Evolutionary conservation across 2,113 vertebrate genomes (phyloP).

Genomic region (Tor tambroides): DNA sequence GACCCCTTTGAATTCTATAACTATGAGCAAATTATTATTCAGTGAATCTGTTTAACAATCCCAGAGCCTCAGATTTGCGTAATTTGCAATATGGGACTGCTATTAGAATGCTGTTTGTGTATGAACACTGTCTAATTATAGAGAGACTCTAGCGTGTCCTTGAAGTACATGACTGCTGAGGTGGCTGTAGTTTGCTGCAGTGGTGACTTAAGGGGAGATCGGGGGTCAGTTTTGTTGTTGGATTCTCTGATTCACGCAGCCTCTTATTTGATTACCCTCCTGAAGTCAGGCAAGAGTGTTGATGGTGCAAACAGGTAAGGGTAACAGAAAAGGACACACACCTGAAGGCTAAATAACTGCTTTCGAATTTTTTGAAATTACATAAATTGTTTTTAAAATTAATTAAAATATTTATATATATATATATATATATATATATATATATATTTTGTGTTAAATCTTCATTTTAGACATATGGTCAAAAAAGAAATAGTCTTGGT

Average conservation of each 20-base stretch:
- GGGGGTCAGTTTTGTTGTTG: conserved; percentile 61
- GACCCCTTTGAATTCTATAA: not conserved
- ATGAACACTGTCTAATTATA: conserved; percentile 37
- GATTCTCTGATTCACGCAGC: conserved; percentile 63
- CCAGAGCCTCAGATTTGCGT: not conserved
- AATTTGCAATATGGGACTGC: conserved; percentile 13
- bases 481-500: too few species aligned
- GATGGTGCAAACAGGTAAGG: conserved; percentile 66
- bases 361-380: not conserved
- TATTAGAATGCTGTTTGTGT: conserved; percentile 37
- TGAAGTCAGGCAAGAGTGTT: conserved; percentile 63
- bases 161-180: conserved; percentile 30
- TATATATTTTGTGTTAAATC: too few species aligned
- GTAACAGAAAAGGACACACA: conserved; percentile 69
- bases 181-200: conserved; percentile 37
- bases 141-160: conserved; percentile 9
- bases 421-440: too few species aligned
- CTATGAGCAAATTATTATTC: not conserved
- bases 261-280: conserved; percentile 67
- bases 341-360: not conserved
- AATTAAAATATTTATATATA: too few species aligned
- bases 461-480: too few species aligned
- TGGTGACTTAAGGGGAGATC: conserved; percentile 36
- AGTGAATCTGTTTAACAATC: conserved; percentile 6
- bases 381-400: not conserved